A percentile compares a stretch with the other conserved stretches of the same genome.
Evolutionary conservation across 2,113 vertebrate genomes (phyloP).

Genomic region (Telmatochromis bifrenatus): DNA sequence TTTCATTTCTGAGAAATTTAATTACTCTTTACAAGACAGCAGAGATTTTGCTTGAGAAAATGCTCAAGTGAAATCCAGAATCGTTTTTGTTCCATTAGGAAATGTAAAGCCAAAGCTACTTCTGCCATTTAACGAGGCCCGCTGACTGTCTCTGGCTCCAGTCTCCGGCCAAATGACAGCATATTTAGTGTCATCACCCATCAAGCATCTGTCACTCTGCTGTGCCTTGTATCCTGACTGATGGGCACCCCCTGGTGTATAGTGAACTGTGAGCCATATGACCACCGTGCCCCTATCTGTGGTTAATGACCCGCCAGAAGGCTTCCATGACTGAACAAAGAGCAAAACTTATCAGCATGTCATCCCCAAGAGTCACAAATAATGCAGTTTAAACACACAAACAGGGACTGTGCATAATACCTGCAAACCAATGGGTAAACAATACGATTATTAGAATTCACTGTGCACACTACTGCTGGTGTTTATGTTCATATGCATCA

Average conservation of each 20-base stretch:
- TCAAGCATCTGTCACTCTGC: slow-evolving; percentile 47
- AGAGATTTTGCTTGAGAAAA: neutral
- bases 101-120: neutral
- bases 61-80: neutral
- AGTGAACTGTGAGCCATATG: slow-evolving; percentile 18
- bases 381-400: neutral
- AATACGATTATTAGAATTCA: neutral
- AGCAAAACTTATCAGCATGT: slow-evolving; percentile 11
- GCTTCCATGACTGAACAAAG: neutral
- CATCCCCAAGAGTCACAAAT: neutral
- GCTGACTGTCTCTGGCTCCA: slow-evolving; percentile 29
- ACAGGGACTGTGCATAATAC: neutral
- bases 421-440: neutral
- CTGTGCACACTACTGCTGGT: neutral
- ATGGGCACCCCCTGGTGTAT: slow-evolving; percentile 48
- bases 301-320: slow-evolving; percentile 45
- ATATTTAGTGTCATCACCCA: slow-evolving; percentile 57
- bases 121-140: slow-evolving; percentile 1
- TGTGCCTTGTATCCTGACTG: slow-evolving; percentile 46
- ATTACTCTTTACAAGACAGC: neutral
- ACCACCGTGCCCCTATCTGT: slow-evolving; percentile 19
- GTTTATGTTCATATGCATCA: neutral
- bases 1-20: neutral
- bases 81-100: neutral
- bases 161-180: slow-evolving; percentile 45